A percentile compares a stretch with the other conserved stretches of the same genome.
phyloP scores from a whole-genome alignment of 2,888 invertebrate species.

The Orthosia gracilis region DNA sequence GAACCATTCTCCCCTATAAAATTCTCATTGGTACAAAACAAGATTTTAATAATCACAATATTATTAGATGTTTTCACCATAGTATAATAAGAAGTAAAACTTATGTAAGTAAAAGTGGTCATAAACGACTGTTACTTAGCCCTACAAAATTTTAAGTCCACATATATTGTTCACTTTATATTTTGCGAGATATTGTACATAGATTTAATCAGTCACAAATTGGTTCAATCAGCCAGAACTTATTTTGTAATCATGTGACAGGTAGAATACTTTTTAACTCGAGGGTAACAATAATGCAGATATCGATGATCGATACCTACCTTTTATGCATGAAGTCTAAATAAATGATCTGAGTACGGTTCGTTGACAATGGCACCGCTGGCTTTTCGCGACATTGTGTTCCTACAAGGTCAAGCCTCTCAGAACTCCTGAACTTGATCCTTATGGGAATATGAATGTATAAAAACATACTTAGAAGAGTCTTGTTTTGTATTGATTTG shows the following conservation, averaged over 20 bases:
- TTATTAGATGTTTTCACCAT: conserved; percentile 16
- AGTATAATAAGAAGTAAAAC: conserved; percentile 8
- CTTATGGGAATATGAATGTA: conserved; percentile 20
- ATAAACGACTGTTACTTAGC: not conserved
- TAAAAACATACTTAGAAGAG: conserved; percentile 2
- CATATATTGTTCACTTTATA: not conserved
- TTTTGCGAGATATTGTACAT: not conserved
- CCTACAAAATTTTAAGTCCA: conserved; percentile 6
- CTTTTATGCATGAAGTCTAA: too few species aligned
- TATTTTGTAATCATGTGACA: conserved; percentile 28
- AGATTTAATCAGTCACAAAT: conserved; percentile 32
- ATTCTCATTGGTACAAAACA: conserved; percentile 20
- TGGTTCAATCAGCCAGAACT: conserved; percentile 16
- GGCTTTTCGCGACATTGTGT: conserved; percentile 76
- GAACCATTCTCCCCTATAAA: conserved; percentile 31
- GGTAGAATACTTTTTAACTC: conserved; percentile 56
- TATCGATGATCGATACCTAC: conserved; percentile 61
- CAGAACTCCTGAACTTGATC: conserved; percentile 50
- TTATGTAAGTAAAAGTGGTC: conserved; percentile 29
- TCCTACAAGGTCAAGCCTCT: conserved; percentile 67
- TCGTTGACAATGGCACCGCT: conserved; percentile 72
- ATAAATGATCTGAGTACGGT: conserved; percentile 61
- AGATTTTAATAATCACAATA: conserved; percentile 14
- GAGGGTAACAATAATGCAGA: conserved; percentile 66
- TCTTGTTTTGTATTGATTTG: not conserved